These are phyloP conservation scores for Corythaeola cristata DNA, from an alignment of 2,113 vertebrate genomes.

Conservation along the genomic window DNA sequence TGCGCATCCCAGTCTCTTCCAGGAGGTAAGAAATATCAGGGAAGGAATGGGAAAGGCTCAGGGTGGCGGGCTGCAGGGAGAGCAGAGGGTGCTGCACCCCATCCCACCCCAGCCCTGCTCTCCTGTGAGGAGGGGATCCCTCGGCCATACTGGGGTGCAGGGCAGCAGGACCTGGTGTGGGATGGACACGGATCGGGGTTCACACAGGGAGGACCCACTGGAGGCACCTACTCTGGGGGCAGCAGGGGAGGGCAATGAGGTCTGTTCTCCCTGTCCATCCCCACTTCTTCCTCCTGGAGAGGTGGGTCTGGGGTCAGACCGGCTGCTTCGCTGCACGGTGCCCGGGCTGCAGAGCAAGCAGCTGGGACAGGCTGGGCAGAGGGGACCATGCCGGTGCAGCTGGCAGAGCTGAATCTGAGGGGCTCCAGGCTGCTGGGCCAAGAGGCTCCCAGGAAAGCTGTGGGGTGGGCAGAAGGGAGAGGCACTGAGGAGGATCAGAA, in stretches of 20 bases:
- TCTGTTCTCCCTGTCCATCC: neutral
- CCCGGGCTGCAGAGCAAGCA: fast-evolving
- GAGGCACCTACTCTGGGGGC: neutral
- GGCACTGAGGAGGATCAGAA: fast-evolving
- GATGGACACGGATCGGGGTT: neutral
- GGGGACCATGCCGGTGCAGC: neutral
- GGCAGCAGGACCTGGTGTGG: neutral
- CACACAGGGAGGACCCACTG: neutral
- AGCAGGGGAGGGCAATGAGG: neutral
- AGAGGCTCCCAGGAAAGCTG: neutral
- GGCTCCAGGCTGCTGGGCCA: neutral
- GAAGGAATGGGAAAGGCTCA: neutral
- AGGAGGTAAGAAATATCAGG: neutral
- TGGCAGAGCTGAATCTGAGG: neutral
- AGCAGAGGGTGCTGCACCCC: neutral
- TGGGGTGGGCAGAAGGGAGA: neutral
- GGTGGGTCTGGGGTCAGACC: neutral
- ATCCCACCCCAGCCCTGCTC: neutral
- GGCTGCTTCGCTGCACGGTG: no score
- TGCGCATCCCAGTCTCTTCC: neutral
- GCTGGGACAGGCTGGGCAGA: neutral
- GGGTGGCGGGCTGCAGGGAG: neutral
- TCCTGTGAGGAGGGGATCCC: neutral
- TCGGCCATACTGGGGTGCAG: fast-evolving
- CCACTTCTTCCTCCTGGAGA: neutral